A percentile compares a stretch with the other conserved stretches of the same genome.
Conservation (phyloP, 2,888 invertebrate genomes). For the Scotopteryx bipunctaria region DNA sequence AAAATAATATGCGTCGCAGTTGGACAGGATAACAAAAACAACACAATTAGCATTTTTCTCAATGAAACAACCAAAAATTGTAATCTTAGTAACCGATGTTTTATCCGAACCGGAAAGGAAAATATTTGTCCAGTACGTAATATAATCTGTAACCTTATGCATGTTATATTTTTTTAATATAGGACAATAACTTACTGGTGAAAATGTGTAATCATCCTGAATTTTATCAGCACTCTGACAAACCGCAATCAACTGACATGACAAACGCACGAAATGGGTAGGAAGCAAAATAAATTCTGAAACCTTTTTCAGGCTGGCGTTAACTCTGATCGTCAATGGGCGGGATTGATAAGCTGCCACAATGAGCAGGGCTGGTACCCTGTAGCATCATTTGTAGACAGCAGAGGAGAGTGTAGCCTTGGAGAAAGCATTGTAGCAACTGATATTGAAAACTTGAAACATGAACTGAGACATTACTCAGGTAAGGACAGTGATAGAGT, state of each 20-base stretch:
- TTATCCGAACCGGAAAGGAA: slow-evolving; percentile 59
- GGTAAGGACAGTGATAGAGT: slow-evolving; percentile 58
- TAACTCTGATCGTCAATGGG: slow-evolving; percentile 73
- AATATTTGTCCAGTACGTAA: slow-evolving; percentile 67
- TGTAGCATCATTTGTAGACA: slow-evolving; percentile 85
- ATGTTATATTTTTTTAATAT: too few relatives aligned
- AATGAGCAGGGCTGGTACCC: slow-evolving; percentile 88
- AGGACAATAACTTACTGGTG: too few relatives aligned
- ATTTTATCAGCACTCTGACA: too few relatives aligned
- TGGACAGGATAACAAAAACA: slow-evolving; percentile 79
- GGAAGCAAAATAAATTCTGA: too few relatives aligned
- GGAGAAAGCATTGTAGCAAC: slow-evolving; percentile 67
- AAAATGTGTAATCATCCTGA: too few relatives aligned
- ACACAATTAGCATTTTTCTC: slow-evolving; percentile 76
- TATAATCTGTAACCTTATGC: too few relatives aligned
- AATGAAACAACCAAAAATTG: slow-evolving; percentile 79
- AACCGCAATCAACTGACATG: too few relatives aligned
- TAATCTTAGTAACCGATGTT: slow-evolving; percentile 80
- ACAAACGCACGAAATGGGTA: too few relatives aligned
- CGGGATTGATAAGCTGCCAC: slow-evolving; percentile 87
- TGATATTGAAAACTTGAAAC: slow-evolving; percentile 80
- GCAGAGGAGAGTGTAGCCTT: slow-evolving; percentile 83
- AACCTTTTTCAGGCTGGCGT: slow-evolving; percentile 46
- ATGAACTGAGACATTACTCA: slow-evolving; percentile 74
- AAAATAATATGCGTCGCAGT: slow-evolving; percentile 85